These are phyloP conservation scores for Alethe castanea DNA, from an alignment of 2,113 vertebrate species.

Conservation along the genomic window DNA sequence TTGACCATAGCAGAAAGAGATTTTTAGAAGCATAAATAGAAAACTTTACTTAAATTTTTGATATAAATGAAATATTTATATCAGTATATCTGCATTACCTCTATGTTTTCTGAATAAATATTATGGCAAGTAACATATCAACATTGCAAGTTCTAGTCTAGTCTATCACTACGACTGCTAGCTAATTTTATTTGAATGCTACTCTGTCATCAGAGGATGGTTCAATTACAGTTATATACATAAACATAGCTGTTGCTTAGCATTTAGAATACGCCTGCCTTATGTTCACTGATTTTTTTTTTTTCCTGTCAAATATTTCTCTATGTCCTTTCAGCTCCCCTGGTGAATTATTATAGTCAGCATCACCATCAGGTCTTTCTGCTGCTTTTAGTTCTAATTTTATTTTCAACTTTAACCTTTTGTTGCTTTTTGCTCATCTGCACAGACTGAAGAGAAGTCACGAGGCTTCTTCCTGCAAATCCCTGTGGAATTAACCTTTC, in stretches of 20 bases:
- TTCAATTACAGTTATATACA: constrained; percentile 36
- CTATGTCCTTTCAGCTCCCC: not conserved
- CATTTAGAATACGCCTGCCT: not conserved
- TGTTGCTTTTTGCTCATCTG: not conserved
- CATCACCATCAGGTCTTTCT: not conserved
- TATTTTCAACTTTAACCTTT: not conserved
- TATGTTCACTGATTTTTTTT: not conserved
- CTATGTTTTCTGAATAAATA: constrained; percentile 22
- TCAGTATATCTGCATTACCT: not conserved
- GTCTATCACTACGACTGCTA: constrained; percentile 16
- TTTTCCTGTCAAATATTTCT: not conserved
- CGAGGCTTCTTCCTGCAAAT: not conserved
- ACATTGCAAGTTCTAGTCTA: not conserved
- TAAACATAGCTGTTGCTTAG: constrained; percentile 29
- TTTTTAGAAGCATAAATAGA: not conserved
- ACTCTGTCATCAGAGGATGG: not conserved
- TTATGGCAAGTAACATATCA: not conserved
- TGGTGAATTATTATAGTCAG: not conserved
- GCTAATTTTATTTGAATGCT: constrained; percentile 36
- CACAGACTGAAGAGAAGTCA: not conserved
- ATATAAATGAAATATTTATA: constrained; percentile 6
- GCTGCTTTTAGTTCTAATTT: not conserved
- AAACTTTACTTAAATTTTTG: not conserved
- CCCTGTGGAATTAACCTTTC: not conserved
- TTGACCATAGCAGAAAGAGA: not conserved